Evolutionary conservation across 2,797 vertebrate species (phyloP), one percentile per base, ranked within the genome.

Genomic region (Acropternis orthonyx): DNA sequence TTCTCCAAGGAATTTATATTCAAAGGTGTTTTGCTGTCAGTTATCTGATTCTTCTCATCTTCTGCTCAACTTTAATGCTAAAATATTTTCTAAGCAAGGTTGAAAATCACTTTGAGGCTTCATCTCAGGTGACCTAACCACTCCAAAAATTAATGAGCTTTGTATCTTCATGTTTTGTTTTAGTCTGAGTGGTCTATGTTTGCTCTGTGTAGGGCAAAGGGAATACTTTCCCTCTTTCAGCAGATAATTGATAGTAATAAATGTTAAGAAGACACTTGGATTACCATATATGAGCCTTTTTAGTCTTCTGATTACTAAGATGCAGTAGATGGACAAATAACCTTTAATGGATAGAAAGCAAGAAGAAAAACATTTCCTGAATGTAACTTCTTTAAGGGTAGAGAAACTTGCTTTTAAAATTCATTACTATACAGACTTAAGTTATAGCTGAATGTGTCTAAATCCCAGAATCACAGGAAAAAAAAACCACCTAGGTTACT

Each of bases 111-210:
- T 54, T 2, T 55, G 74, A 92, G 49, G 55, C 24, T 87, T 48
- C n/a, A 37, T 56, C 73, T 92, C 73, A 20, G 27, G 67, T 93
- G 88, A 92, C 95, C 74, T 93, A 94, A 71, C 63, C 34, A 82
- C 36, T 85, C 52, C 52, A 49, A 90, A 92, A 83, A 66, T 69
- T 96, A 94, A 96, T 86, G 85, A 89, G 76, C 73, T 92, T 83
- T 58, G 51, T 30, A 69, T 85, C 66, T 61, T 88, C 22, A 7
- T 73, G 49, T 84, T 85, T 59, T 84, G 43, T 74, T 93, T 78
- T 91, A 67, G 69, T 58, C 34, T n/a, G 26, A 84, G 39, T 74
- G 79, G 92, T 86, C 58, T 76, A 43, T 75, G 66, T 58, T 80
- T 78, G 69, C 46, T 88, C 48, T 32, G 15, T 71, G 20, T 65